Evolutionary conservation across 2,888 invertebrate species (phyloP), one percentile per base, ranked within the genome.

Genomic region (Mantis religiosa): DNA sequence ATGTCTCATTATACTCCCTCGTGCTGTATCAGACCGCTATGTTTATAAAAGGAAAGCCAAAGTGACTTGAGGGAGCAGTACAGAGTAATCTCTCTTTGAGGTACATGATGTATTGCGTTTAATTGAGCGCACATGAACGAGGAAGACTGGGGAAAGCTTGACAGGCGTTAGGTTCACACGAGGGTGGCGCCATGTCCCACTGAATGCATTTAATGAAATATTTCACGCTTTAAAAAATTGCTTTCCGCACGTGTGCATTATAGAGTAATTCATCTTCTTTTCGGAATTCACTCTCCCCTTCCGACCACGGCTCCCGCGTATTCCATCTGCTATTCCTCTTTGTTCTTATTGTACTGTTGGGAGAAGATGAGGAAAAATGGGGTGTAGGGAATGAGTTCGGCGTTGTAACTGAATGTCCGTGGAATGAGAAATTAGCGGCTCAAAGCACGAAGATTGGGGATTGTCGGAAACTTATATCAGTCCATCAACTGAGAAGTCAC

Each of bases 211-310:
- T 85, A 85, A 47, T 85, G 54, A 85, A 85, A 85, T 47, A 27
- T 85, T 85, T 85, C 85, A 85, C 85, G 85, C 85, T 85, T 85
- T 47, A 85, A 85, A 85, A 85, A 85, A 27, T 47, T 85, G 85
- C 85, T 47, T 84, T 47, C 85, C 47, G 54, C 85, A 85, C 85
- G 85, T 85, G 85, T 85, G 85, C 47, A 27, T 47, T 34, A 85
- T 54, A 28, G 28, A 85, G 85, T 85, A 85, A 85, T 85, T 85
- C 85, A 85, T 85, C 85, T 85, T 85, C 47, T 85, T 41, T 85
- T 85, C 47, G 54, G 85, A 85, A 85, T 15, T 27, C 28, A 47
- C 54, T 27, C 20, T n/a, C 85, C 41, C n/a, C 47, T 41, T 41
- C 12, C 20, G 20, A 4, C 54, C 54, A 20, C 54, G 41, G 4